Evolutionary conservation across 1,140 invertebrate species (phyloP), one percentile per base, ranked within the genome.

Genomic region (Cydia fagiglandana): DNA sequence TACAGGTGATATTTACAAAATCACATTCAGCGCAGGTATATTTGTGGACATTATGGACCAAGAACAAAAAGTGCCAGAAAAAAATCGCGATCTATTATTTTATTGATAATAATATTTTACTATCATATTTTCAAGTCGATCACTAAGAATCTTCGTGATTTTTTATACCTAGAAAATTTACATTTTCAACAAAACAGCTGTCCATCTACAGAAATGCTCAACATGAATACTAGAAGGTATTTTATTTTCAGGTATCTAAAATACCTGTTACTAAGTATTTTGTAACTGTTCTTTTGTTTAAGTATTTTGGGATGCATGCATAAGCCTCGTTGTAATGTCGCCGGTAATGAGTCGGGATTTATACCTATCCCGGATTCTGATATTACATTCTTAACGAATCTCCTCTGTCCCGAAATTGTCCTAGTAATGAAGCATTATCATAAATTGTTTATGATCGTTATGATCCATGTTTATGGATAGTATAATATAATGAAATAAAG

Each of bases 301-400:
- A 70, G 38, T 70, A 70, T 70, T 70, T 38, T n/a, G 53, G n/a
- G 34, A 34, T 17, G 6, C 34, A 9, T 45, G 66, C 66, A 17
- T 41, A 70, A 70, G 15, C 66, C 15, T n/a, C 66, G 34, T 70
- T 70, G 66, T 70, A 70, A 70, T 70, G 66, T 41, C 64, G 64
- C 13, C 34, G 30, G 34, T 70, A 70, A 70, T 70, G 66, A 70
- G 66, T 70, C 66, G 66, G 34, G 56, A 61, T 61, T 61, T 61
- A 70, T 70, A 38, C 34, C 13, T 70, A 70, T 70, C 17, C 66
- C 17, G n/a, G 66, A 38, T 70, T 70, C 66, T 70, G 66, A 70
- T 70, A 70, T 70, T 70, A 70, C 66, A 70, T 45, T 70, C 66
- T 70, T 70, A 70, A 70, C 66, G 66, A 70, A 70, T 45, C 66